These are phyloP conservation scores for Andricus curvator DNA, from an alignment of 2,888 invertebrate species.

Conservation along the genomic window DNA sequence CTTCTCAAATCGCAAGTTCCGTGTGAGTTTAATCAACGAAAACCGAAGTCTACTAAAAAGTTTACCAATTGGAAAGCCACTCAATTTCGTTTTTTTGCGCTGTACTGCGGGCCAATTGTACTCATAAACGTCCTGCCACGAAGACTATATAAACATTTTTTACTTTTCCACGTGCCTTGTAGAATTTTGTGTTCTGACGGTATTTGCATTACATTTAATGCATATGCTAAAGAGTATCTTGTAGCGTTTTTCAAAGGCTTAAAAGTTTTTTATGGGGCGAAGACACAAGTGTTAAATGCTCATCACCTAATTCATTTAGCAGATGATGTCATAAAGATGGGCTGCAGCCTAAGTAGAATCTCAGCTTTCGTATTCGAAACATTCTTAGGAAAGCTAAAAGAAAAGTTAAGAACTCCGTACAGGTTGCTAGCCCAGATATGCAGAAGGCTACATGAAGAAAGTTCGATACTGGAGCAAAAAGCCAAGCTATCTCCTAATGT, in stretches of 20 bases:
- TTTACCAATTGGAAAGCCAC: conserved; percentile 59
- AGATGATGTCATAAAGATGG: conserved; percentile 51
- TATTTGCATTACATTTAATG: conserved; percentile 38
- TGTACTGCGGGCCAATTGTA: conserved; percentile 61
- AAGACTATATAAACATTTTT: conserved; percentile 58
- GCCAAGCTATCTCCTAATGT: too few relatives aligned
- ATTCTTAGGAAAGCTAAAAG: conserved; percentile 52
- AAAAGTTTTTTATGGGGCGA: conserved; percentile 59
- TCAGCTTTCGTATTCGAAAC: conserved; percentile 53
- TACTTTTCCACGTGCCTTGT: conserved; percentile 55
- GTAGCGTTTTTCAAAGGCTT: conserved; percentile 58
- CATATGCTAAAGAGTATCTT: conserved; percentile 55
- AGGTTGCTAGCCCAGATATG: conserved; percentile 52
- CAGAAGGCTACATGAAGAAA: conserved; percentile 47
- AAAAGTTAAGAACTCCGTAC: conserved; percentile 48
- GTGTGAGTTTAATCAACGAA: conserved; percentile 58
- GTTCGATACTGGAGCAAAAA: conserved; percentile 9
- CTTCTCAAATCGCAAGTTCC: conserved; percentile 50
- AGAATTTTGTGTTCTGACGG: conserved; percentile 49
- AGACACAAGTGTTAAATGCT: conserved; percentile 60
- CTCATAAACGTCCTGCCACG: conserved; percentile 50
- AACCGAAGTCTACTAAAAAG: conserved; percentile 48
- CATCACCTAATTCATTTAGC: conserved; percentile 60
- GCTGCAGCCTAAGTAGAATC: conserved; percentile 41
- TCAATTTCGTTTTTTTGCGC: conserved; percentile 56